phyloP scores from a whole-genome alignment of 2,113 vertebrate species.

The Anarrhichthys ocellatus region DNA sequence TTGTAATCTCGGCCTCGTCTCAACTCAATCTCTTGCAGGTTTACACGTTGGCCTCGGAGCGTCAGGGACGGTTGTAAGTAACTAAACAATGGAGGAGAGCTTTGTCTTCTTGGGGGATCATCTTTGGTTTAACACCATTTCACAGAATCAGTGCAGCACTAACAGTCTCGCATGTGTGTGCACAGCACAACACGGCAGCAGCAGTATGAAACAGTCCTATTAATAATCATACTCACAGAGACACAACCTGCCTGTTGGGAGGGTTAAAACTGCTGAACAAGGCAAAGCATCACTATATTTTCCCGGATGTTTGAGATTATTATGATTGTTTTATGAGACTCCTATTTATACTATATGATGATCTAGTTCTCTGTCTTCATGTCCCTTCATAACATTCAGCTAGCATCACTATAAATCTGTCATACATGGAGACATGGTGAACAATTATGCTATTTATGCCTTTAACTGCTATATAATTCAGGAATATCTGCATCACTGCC shows the following conservation, averaged over 20 bases:
- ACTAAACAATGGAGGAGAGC: no score
- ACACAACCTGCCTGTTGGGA: not conserved
- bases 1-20: no score
- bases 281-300: no score
- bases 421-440: constrained; percentile 7
- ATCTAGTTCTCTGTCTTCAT: no score
- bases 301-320: no score
- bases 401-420: constrained; percentile 28
- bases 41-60: no score
- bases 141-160: constrained; percentile 24
- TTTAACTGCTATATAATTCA: no score
- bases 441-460: not conserved
- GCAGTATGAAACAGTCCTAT: not conserved
- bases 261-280: no score
- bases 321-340: not conserved
- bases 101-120: not conserved
- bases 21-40: no score
- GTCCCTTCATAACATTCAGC: no score
- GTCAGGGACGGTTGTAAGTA: no score
- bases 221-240: not conserved
- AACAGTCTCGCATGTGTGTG: constrained; percentile 36
- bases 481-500: constrained; percentile 39
- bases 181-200: not conserved
- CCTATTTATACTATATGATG: not conserved
- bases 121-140: constrained; percentile 38